Evolutionary conservation across 35 echinoderm and acorn worm genomes (phyloP).

Genomic region (Strongylocentrotus purpuratus): DNA sequence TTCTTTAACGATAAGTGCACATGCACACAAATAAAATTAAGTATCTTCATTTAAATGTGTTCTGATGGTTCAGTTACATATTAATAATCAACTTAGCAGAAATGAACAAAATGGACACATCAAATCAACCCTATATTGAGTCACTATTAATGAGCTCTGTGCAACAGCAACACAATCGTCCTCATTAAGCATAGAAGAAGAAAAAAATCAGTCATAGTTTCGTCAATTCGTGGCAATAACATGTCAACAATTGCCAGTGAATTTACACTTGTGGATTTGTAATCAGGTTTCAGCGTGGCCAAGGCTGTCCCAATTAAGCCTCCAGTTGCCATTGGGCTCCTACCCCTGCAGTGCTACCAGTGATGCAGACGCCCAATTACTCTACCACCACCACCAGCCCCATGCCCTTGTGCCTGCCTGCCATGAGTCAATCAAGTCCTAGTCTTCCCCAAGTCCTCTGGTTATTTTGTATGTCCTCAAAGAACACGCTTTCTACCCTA

Average conservation of each 20-base stretch:
- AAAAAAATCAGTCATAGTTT: not conserved
- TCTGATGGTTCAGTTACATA: not conserved
- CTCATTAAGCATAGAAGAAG: not conserved
- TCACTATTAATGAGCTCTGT: not conserved
- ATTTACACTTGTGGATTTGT: slow-evolving; percentile 39
- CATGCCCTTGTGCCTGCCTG: not conserved
- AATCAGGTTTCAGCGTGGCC: slow-evolving; percentile 4
- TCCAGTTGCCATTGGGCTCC: slow-evolving; percentile 14
- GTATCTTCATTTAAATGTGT: not conserved
- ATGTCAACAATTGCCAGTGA: slow-evolving; percentile 14
- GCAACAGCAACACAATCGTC: not conserved
- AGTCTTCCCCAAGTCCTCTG: not conserved
- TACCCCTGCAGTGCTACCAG: not conserved
- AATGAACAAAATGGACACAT: not conserved
- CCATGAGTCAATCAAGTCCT: slow-evolving; percentile 9
- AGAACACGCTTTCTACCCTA: not conserved
- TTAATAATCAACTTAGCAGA: not conserved
- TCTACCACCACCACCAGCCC: not conserved
- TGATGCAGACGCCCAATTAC: not conserved
- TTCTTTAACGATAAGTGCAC: too few relatives aligned
- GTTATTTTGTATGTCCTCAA: not conserved
- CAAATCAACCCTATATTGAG: not conserved
- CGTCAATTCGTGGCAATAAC: not conserved
- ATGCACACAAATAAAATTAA: not conserved
- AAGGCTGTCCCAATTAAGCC: slow-evolving; percentile 29